Conservation (phyloP, 2,888 invertebrate genomes). For the Lasioglossum figueresi region DNA sequence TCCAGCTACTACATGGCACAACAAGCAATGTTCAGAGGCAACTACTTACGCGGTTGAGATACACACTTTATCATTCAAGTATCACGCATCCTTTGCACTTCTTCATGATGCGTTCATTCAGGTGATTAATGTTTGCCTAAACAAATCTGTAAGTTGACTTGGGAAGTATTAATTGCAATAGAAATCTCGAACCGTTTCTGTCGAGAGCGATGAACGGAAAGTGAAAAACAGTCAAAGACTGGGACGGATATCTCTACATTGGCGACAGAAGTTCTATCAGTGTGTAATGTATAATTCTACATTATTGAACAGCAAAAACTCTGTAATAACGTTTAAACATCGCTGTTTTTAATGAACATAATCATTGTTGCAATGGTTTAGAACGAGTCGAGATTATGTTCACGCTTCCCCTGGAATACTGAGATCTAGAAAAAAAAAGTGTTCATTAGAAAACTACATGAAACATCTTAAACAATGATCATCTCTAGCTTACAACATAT, state of each 20-base stretch:
- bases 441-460: constrained; percentile 31
- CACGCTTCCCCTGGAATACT: constrained; percentile 35
- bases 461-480: constrained; percentile 57
- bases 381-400: constrained; percentile 19
- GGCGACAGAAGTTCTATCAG: constrained; percentile 42
- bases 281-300: constrained; percentile 46
- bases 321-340: constrained; percentile 25
- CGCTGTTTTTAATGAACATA: constrained; percentile 14
- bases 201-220: constrained; percentile 43
- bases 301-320: constrained; percentile 35
- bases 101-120: constrained; percentile 57
- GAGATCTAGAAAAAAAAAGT: constrained; percentile 33
- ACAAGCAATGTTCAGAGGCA: constrained; percentile 60
- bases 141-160: constrained; percentile 42
- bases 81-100: constrained; percentile 54
- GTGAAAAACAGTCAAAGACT: constrained; percentile 49
- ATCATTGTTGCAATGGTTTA: constrained; percentile 23
- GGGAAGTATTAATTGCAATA: constrained; percentile 9
- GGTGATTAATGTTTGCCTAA: constrained; percentile 57
- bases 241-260: constrained; percentile 41
- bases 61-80: constrained; percentile 54
- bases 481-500: constrained; percentile 27
- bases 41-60: constrained; percentile 54
- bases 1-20: constrained; percentile 44
- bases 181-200: constrained; percentile 45